A percentile compares a stretch with the other conserved stretches of the same genome.
Evolutionary conservation across 2,113 vertebrate genomes (phyloP).

Genomic region (Trochalopteron elliotii): DNA sequence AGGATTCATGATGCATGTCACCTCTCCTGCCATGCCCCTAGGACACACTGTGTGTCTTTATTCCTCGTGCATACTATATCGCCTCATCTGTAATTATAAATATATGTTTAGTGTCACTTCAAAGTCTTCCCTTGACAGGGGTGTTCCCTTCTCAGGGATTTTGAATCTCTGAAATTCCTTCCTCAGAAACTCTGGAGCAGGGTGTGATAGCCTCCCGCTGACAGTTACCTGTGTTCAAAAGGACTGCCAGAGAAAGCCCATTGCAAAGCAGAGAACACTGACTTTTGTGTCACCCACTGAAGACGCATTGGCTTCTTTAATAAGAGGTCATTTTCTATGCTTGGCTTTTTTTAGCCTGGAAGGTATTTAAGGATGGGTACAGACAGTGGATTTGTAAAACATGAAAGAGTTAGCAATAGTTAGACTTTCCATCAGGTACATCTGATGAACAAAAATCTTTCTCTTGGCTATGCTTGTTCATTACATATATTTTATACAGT

Average conservation of each 20-base stretch:
- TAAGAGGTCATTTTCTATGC: not conserved
- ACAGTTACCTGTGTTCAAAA: conserved; percentile 39
- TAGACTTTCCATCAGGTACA: not conserved
- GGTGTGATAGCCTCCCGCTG: conserved; percentile 34
- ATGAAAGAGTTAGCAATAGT: not conserved
- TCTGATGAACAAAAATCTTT: not conserved
- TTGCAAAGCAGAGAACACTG: not conserved
- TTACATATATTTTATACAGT: not conserved
- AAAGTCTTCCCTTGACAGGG: conserved; percentile 43
- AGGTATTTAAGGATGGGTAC: not conserved
- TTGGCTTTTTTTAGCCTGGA: not conserved
- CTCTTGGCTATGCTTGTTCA: not conserved
- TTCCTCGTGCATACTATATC: conserved; percentile 7
- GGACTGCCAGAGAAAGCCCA: not conserved
- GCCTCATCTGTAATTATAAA: conserved; percentile 55
- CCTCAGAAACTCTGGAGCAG: not conserved
- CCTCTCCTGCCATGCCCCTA: conserved; percentile 53
- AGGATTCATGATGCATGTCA: conserved; percentile 49
- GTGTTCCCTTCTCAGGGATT: conserved; percentile 44
- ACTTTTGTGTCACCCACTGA: not conserved
- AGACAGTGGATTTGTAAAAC: not conserved
- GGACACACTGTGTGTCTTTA: not conserved
- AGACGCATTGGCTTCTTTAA: not conserved
- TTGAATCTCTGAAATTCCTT: conserved; percentile 46
- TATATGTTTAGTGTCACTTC: conserved; percentile 58